phyloP scores from a whole-genome alignment of 2,888 invertebrate species.

The Zygogramma bicolorata region DNA sequence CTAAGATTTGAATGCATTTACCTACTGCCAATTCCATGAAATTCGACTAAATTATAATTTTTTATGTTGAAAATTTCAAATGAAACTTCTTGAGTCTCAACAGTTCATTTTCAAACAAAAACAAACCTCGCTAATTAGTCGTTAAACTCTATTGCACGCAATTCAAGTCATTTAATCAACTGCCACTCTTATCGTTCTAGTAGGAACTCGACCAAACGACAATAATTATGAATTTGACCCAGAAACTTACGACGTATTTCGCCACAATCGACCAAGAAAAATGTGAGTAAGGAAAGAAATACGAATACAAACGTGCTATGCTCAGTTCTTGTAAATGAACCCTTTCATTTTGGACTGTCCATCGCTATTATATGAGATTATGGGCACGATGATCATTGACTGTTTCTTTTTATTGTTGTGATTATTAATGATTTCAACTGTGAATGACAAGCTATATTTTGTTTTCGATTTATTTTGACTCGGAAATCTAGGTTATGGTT shows the following conservation, averaged over 20 bases:
- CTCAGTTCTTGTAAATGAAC: neutral
- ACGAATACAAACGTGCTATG: neutral
- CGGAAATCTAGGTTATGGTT: too few relatives aligned
- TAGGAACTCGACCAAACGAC: neutral
- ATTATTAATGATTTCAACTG: too few relatives aligned
- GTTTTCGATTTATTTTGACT: too few relatives aligned
- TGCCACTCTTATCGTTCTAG: conserved; percentile 18
- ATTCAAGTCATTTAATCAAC: conserved; percentile 22
- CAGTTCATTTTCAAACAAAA: neutral
- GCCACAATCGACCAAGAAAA: neutral
- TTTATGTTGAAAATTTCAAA: neutral
- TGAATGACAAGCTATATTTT: too few relatives aligned
- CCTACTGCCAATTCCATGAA: too few relatives aligned
- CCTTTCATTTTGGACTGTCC: too few relatives aligned
- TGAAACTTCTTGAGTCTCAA: neutral
- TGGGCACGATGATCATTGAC: too few relatives aligned
- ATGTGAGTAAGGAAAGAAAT: neutral
- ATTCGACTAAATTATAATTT: too few relatives aligned
- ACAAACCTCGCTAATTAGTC: neutral
- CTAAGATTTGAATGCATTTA: too few relatives aligned
- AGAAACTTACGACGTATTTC: conserved; percentile 11
- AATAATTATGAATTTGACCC: conserved; percentile 31
- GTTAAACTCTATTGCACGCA: conserved; percentile 8
- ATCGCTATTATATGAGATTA: too few relatives aligned
- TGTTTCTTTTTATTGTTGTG: too few relatives aligned